Evolutionary conservation across 2,113 vertebrate genomes (phyloP).

Genomic region (Aramus guarauna): DNA sequence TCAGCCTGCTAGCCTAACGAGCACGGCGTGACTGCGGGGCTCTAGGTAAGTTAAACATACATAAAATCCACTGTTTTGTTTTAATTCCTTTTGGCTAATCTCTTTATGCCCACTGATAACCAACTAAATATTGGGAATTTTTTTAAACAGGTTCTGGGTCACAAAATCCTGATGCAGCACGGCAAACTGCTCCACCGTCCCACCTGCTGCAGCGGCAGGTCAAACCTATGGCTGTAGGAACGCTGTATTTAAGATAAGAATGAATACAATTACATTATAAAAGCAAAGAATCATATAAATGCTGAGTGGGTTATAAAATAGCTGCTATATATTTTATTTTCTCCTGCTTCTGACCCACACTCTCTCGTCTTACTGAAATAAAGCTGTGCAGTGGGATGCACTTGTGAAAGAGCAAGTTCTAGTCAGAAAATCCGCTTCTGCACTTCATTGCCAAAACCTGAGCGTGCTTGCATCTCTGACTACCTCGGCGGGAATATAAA

Average conservation of each 20-base stretch:
- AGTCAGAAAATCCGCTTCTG: neutral
- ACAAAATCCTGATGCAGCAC: neutral
- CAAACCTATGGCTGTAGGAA: neutral
- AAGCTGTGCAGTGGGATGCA: neutral
- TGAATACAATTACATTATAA: neutral
- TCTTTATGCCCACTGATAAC: neutral
- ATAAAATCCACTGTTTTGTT: neutral
- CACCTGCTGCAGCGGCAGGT: rapidly evolving
- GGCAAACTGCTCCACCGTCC: neutral
- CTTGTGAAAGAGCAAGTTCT: neutral
- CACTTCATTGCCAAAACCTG: neutral
- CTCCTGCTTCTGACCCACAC: neutral
- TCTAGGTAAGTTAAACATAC: neutral
- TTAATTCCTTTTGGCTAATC: neutral
- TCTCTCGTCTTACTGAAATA: neutral
- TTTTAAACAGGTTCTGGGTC: neutral
- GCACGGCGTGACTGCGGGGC: rapidly evolving
- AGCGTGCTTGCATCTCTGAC: neutral
- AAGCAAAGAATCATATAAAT: neutral
- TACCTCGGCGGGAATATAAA: neutral
- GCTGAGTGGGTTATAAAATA: neutral
- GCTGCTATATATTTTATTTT: neutral
- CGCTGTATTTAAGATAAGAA: neutral
- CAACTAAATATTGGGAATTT: neutral
- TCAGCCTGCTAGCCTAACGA: neutral